A percentile compares a stretch with the other conserved stretches of the same genome.
Conservation (phyloP, 2,797 vertebrate genomes). For the Lutra lutra region DNA sequence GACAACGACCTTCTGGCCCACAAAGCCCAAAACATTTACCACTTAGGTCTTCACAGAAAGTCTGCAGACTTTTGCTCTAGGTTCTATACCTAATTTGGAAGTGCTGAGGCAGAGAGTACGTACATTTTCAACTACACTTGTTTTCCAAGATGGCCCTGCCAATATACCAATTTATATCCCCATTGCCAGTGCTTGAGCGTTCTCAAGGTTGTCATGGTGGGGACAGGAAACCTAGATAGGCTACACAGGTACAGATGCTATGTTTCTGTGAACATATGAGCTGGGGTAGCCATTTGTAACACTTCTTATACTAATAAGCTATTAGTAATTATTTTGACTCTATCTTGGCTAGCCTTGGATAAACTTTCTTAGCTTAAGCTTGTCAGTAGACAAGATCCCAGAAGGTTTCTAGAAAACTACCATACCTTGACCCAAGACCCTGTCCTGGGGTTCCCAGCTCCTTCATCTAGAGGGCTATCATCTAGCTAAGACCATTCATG, state of each 20-base stretch:
- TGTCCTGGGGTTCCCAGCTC: not conserved
- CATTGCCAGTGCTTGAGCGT: not conserved
- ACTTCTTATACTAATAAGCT: not conserved
- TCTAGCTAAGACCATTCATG: not conserved
- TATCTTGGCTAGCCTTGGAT: not conserved
- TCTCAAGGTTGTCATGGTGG: not conserved
- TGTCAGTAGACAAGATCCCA: not conserved
- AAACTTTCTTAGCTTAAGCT: not conserved
- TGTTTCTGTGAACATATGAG: not conserved
- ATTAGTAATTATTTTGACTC: not conserved
- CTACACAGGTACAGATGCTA: not conserved
- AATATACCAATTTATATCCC: not conserved
- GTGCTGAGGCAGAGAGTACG: not conserved
- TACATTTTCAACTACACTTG: not conserved
- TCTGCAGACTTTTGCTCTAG: not conserved
- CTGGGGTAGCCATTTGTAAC: not conserved
- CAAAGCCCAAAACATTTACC: not conserved
- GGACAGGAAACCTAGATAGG: not conserved
- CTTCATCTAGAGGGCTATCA: not conserved
- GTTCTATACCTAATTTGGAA: not conserved
- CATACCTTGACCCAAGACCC: not conserved
- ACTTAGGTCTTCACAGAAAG: not conserved
- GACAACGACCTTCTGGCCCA: not conserved
- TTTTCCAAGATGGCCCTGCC: not conserved
- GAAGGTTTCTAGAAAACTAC: not conserved